Evolutionary conservation across 2,888 invertebrate species (phyloP), one percentile per base, ranked within the genome.

Genomic region (Pristionchus exspectatus): DNA sequence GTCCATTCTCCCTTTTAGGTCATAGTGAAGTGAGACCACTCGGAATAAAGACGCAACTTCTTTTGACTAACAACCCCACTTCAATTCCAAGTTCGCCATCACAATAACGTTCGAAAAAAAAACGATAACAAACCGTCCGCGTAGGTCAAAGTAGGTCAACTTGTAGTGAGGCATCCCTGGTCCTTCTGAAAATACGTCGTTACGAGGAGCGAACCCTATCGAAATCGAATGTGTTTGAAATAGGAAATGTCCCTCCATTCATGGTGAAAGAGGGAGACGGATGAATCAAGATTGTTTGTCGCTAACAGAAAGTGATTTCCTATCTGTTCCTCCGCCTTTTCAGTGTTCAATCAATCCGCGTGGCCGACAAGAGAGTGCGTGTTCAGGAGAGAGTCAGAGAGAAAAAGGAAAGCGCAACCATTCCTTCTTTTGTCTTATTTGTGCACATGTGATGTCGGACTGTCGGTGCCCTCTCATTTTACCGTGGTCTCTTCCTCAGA

Each of bases 91-190:
- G 9, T 50, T 12, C 44, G 9, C 0, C 44, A 16, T 59, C 59
- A 59, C 2, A 18, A 59, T 1, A 59, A 18, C 3, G 5, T 24
- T 59, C 14, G 9, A 77, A 44, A 14, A 24, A n/a, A 77, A 44
- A 14, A 24, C 10, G 16, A 44, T 16, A 44, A 44, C 74, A 2
- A 44, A 81, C 81, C 50, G 50, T n/a, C 33, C 84, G 14, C 84
- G 56, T 21, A 85, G 59, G 14, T 85, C 59, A 38, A 85, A 85
- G 84, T 85, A 85, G 30, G 84, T 85, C 24, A 85, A 59, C 59
- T 85, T 85, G 59, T 59, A 85, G 33, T 56, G 59, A 18, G 84
- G 84, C 84, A 85, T 85, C 14, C 10, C 50, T 81, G n/a, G n/a
- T 44, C 9, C 44, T 50, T 50, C 44, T 50, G 44, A 50, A 50